A percentile compares a stretch with the other conserved stretches of the same genome.
Conservation (phyloP, 2,888 invertebrate species). For the Tenthredo mesomela region DNA sequence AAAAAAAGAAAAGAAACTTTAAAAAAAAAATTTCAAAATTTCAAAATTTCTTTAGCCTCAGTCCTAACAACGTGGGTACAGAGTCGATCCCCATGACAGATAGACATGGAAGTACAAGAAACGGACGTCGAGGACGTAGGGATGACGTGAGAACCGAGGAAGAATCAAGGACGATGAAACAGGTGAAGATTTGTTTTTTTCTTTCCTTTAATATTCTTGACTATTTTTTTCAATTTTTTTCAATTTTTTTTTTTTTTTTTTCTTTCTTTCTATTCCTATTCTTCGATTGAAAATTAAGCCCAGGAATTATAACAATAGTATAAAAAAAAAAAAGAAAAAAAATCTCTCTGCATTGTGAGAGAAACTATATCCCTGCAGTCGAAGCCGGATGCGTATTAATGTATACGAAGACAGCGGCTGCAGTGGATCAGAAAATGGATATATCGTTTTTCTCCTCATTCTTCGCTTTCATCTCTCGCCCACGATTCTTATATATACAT, state of each 20-base stretch:
- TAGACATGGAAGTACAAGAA: conserved; percentile 65
- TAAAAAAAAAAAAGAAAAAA: no score
- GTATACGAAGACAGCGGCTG: no score
- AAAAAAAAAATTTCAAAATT: no score
- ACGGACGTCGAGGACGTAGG: conserved; percentile 67
- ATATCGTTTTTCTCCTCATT: not conserved
- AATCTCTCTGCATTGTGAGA: not conserved
- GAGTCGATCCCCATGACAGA: conserved; percentile 73
- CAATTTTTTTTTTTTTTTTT: no score
- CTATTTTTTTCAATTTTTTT: not conserved
- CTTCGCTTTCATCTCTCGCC: not conserved
- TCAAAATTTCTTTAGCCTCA: conserved; percentile 61
- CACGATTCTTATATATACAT: not conserved
- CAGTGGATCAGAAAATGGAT: not conserved
- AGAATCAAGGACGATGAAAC: conserved; percentile 75
- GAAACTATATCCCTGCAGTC: not conserved
- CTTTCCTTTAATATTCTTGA: no score
- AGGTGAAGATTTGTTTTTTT: conserved; percentile 62
- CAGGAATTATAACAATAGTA: no score
- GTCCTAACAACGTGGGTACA: conserved; percentile 64
- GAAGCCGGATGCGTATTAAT: no score
- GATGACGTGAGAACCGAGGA: conserved; percentile 70
- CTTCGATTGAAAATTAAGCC: not conserved
- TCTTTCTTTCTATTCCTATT: no score
- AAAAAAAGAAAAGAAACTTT: no score